These are phyloP conservation scores for Anarhynchus alexandrinus DNA, from an alignment of 2,113 vertebrate genomes.

Conservation along the genomic window DNA sequence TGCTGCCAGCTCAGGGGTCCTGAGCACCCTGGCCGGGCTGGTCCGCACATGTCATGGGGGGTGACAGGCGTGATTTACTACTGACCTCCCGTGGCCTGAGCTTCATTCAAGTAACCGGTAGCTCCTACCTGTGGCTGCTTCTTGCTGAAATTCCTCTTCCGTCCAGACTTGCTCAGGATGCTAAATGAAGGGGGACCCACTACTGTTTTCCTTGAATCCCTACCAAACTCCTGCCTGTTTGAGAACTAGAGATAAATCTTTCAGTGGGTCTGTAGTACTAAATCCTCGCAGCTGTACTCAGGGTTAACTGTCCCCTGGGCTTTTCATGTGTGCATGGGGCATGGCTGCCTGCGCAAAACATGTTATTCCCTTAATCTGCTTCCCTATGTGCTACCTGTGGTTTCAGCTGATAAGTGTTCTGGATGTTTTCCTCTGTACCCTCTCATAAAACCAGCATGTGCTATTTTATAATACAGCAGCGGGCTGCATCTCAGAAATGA, in stretches of 20 bases:
- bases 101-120: neutral
- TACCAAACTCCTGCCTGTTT: conserved; percentile 3
- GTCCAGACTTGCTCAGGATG: neutral
- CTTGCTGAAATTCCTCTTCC: neutral
- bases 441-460: neutral
- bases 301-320: neutral
- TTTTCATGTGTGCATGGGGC: neutral
- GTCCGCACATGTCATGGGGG: fast-evolving
- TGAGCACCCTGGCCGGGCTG: neutral
- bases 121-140: neutral
- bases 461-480: neutral
- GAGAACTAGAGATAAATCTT: conserved; percentile 17
- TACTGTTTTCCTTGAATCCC: conserved; percentile 29
- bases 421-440: neutral
- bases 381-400: neutral
- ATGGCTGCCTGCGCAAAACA: neutral
- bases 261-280: neutral
- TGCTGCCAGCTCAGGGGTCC: neutral
- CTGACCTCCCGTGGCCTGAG: neutral
- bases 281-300: neutral
- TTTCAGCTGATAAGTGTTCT: conserved; percentile 16
- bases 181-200: neutral
- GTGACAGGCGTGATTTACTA: neutral
- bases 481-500: neutral
- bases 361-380: conserved; percentile 6